Evolutionary conservation across 2,888 invertebrate species (phyloP).

Genomic region (Calameuta idolon): DNA sequence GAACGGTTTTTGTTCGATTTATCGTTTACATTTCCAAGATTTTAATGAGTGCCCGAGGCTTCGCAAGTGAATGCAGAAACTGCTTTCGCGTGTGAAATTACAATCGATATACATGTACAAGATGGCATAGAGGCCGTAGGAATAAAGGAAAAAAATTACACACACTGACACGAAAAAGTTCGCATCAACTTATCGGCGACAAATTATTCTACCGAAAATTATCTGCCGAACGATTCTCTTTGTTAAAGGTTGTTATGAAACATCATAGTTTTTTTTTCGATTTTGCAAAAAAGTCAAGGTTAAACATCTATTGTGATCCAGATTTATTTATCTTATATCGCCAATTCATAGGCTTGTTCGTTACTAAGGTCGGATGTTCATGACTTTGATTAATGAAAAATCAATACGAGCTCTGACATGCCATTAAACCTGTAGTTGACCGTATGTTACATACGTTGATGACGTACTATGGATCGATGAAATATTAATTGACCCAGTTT

Average conservation of each 20-base stretch:
- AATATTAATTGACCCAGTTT: not conserved
- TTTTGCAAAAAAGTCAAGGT: not conserved
- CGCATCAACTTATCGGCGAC: not conserved
- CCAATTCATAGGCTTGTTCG: not conserved
- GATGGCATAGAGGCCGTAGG: not conserved
- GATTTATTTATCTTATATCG: not conserved
- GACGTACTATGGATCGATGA: not conserved
- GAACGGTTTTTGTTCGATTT: conserved; percentile 21
- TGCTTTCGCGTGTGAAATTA: not conserved
- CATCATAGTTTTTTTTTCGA: not conserved
- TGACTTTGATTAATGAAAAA: not conserved
- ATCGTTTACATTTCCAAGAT: conserved; percentile 34
- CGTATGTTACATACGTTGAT: not conserved
- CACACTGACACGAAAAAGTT: not conserved
- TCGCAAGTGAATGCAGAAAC: not conserved
- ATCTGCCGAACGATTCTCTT: not conserved
- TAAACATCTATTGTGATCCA: not conserved
- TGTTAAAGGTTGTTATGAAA: not conserved
- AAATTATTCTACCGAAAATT: conserved; percentile 8
- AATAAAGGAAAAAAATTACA: not conserved
- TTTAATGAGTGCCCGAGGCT: conserved; percentile 32
- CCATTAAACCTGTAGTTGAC: not conserved
- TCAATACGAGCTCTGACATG: not conserved
- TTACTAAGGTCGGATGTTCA: not conserved
- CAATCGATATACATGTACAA: not conserved